Evolutionary conservation across 2,888 invertebrate genomes (phyloP), one percentile per base, ranked within the genome.

Genomic region (Thera obeliscata): DNA sequence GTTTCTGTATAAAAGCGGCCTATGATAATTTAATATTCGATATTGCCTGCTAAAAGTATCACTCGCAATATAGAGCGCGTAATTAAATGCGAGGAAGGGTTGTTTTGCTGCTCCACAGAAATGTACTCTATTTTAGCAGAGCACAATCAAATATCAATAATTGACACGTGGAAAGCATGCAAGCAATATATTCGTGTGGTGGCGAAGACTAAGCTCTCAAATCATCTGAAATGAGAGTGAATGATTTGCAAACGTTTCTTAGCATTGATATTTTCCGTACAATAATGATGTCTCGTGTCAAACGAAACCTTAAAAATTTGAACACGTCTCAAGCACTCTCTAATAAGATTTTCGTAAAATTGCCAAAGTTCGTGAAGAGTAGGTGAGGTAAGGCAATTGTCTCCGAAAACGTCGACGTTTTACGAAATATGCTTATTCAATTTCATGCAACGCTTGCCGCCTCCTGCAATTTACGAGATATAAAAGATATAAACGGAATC

Each of bases 361-460:
- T 93, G 93, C 90, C 92, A 93, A 93, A 93, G 93, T 93, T 93
- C 91, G 90, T 88, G 85, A 90, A 87, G 87, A 93, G 91, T 91
- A 92, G 93, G 93, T 93, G 93, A 93, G 92, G 93, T 93, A 93
- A 93, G 93, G 93, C 93, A 93, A 93, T 93, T 93, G 93, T 93
- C 93, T 93, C 91, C 88, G 81, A 93, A 93, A 93, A 93, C 93
- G 93, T 87, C 92, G 92, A 87, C 93, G 87, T 93, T 93, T 93
- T 93, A 91, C 93, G 93, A 93, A 93, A 93, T 93, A 93, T 93
- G 93, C 93, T 93, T 93, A 93, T 93, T 93, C 93, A 93, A 93
- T 93, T 93, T 93, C 93, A 93, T 93, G 93, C 93, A 93, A 93
- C 92, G 93, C 92, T 93, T 93, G 91, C 90, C 93, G 91, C 91